A percentile compares a stretch with the other conserved stretches of the same genome.
phyloP scores from a whole-genome alignment of 2,113 vertebrate species.

The Sturnus vulgaris region DNA sequence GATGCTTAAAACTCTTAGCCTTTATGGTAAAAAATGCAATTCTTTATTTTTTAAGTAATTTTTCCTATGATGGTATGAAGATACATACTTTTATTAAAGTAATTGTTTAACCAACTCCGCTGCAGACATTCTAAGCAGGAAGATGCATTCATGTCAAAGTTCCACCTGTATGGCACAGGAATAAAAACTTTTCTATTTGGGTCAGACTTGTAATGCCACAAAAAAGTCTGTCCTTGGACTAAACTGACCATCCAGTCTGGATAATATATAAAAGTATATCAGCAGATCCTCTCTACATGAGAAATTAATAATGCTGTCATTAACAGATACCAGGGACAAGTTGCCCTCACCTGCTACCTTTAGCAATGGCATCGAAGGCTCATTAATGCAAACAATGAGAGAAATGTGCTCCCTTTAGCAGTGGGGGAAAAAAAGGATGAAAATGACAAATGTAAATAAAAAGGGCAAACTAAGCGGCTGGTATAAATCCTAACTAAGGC shows the following conservation, averaged over 20 bases:
- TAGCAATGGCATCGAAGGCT: not conserved
- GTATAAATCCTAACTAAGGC: not conserved
- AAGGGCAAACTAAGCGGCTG: not conserved
- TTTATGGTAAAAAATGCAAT: not conserved
- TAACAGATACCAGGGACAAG: not conserved
- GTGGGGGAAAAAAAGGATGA: rapidly evolving
- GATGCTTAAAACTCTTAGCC: not conserved
- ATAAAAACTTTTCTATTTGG: not conserved
- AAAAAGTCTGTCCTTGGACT: not conserved
- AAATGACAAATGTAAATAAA: not conserved
- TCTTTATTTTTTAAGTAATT: not conserved
- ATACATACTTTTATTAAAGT: not conserved
- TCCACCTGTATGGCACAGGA: not conserved
- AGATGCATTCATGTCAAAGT: not conserved
- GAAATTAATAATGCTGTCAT: not conserved
- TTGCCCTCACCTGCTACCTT: not conserved
- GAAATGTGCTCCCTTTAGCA: not conserved
- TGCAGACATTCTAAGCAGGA: not conserved
- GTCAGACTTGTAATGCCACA: not conserved
- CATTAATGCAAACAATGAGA: not conserved
- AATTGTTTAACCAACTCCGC: not conserved
- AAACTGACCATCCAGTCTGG: not conserved
- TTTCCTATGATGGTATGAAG: not conserved
- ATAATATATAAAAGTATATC: not conserved
- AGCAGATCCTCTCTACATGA: not conserved